Conservation (phyloP, 2,888 invertebrate species). For the Drosophila anomelani region DNA sequence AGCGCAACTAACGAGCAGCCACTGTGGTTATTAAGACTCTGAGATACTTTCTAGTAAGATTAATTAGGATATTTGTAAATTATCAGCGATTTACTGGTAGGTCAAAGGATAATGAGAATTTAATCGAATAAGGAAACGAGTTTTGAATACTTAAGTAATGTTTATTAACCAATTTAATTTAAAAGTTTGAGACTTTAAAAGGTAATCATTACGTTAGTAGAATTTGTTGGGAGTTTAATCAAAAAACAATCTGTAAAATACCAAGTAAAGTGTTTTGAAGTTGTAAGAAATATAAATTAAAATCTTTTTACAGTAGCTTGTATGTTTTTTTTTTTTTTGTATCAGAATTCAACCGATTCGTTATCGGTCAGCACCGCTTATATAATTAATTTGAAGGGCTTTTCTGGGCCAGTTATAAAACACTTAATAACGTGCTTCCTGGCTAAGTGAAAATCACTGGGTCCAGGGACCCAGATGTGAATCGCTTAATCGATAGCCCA, state of each 20-base stretch:
- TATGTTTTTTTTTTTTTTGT: not conserved
- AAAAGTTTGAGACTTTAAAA: not conserved
- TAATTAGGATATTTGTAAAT: not conserved
- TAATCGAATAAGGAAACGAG: too few species aligned
- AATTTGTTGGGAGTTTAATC: not conserved
- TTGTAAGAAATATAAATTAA: too few species aligned
- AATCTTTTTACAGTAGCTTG: not conserved
- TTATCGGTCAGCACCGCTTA: constrained; percentile 4
- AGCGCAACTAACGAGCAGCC: constrained; percentile 31
- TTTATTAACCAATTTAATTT: too few species aligned
- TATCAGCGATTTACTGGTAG: not conserved
- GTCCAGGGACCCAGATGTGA: constrained; percentile 52
- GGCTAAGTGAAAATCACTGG: constrained; percentile 48
- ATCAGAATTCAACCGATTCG: not conserved
- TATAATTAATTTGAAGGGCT: constrained; percentile 57
- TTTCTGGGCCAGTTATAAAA: constrained; percentile 57
- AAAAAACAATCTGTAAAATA: too few species aligned
- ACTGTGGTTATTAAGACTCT: not conserved
- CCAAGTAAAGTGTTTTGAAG: too few species aligned
- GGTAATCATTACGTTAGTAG: not conserved
- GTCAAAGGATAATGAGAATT: not conserved
- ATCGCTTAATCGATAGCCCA: constrained; percentile 73
- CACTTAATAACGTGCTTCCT: constrained; percentile 76
- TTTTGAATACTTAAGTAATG: not conserved
- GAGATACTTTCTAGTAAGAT: not conserved